Conservation (phyloP, 2,113 vertebrate genomes). For the Salvator merianae region DNA sequence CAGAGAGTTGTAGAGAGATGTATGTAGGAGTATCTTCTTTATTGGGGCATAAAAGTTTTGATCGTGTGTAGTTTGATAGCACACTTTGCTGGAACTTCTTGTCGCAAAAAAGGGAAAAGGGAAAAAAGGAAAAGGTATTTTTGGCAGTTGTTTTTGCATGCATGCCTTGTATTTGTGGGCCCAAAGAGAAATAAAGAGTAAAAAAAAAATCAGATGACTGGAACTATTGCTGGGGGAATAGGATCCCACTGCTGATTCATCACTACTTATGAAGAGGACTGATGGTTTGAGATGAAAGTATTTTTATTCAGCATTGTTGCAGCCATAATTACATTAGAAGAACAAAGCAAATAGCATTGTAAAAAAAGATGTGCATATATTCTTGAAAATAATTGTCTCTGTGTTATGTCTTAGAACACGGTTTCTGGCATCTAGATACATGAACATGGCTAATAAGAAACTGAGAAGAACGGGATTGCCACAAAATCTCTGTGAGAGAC, state of each 20-base stretch:
- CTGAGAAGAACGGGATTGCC: conserved; percentile 77
- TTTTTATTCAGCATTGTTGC: background rate
- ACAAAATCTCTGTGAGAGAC: conserved; percentile 77
- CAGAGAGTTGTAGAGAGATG: too few species aligned
- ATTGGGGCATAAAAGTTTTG: too few species aligned
- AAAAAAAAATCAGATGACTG: too few species aligned
- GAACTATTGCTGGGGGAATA: background rate
- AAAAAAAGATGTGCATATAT: background rate
- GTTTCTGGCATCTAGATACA: conserved; percentile 17
- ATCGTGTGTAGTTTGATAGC: too few species aligned
- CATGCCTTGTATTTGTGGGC: background rate
- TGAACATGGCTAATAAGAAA: conserved; percentile 78
- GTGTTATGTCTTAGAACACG: conserved; percentile 27
- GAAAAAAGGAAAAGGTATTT: background rate
- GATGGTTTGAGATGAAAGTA: background rate
- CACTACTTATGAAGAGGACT: background rate
- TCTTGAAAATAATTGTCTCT: background rate
- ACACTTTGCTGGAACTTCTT: too few species aligned
- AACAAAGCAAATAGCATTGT: background rate
- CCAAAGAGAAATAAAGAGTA: background rate
- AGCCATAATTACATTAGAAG: background rate
- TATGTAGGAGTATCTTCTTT: too few species aligned
- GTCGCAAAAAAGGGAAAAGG: too few species aligned
- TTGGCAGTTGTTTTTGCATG: background rate
- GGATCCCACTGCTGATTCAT: background rate